phyloP scores from a whole-genome alignment of 2,888 invertebrate genomes.

The Acronicta psi region DNA sequence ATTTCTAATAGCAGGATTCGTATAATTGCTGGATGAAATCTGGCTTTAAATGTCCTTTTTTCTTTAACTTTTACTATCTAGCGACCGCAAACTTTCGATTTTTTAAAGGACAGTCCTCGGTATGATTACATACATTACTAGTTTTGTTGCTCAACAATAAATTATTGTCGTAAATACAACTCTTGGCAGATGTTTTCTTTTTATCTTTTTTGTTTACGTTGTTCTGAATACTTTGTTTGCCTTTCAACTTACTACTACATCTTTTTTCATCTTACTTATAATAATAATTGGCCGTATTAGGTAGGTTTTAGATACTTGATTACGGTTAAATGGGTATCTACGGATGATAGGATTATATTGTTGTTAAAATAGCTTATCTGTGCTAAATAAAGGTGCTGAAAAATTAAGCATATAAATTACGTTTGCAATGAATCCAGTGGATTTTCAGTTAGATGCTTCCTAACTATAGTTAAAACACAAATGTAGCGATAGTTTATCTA shows the following conservation, averaged over 20 bases:
- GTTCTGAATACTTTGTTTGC: slow-evolving; percentile 31
- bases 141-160: slow-evolving; percentile 23
- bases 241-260: slow-evolving; percentile 34
- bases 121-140: slow-evolving; percentile 52
- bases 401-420: too few species aligned
- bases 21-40: slow-evolving; percentile 75
- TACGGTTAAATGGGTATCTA: too few species aligned
- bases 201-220: slow-evolving; percentile 40
- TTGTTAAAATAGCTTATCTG: slow-evolving; percentile 8
- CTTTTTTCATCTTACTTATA: slow-evolving; percentile 15
- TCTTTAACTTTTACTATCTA: slow-evolving; percentile 70
- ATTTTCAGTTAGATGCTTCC: too few species aligned
- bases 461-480: background rate
- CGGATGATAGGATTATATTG: background rate
- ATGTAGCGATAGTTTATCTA: background rate
- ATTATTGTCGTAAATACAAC: slow-evolving; percentile 35
- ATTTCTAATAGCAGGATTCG: slow-evolving; percentile 81
- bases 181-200: slow-evolving; percentile 56
- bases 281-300: background rate
- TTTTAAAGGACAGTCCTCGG: slow-evolving; percentile 56
- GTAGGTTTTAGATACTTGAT: background rate
- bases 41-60: slow-evolving; percentile 68
- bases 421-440: too few species aligned
- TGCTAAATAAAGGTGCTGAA: too few species aligned
- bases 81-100: slow-evolving; percentile 78